Evolutionary conservation across 2,113 vertebrate genomes (phyloP), one percentile per base, ranked within the genome.

Genomic region (Ursus arctos): DNA sequence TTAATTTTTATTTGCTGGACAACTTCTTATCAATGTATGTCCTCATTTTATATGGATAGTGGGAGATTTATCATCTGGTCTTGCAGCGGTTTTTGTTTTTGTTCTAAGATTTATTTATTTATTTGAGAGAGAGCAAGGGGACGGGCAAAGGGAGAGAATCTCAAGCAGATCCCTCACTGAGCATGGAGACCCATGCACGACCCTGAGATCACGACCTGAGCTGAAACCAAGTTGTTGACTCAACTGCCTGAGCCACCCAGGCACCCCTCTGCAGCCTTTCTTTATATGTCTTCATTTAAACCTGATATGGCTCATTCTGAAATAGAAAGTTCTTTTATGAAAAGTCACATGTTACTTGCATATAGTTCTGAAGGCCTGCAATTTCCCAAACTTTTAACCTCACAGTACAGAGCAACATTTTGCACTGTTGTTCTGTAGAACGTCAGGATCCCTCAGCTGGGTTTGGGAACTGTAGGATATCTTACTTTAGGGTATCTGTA

Each of bases 301-400:
- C 47, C 47, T 76, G 47, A 86, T 31, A 72, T 21, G 22, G 53
- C 40, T 95, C 7, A 86, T 81, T 93, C 86, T 83, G 74, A 87
- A 93, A 94, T 76, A 86, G 14, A 80, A 43, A 13, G 85, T 61
- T 91, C 8, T 94, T 97, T 79, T 74, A 91, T 88, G 21, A 80
- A 61, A 5, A 9, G 82, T 67, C 81, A 61, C 18, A n/a, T 40
- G 31, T 22, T 95, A 88, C 74, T 31, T 93, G 9, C 13, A 26
- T 21, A 69, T 16, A 18, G 6, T 82, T 94, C 43, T 26, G n/a
- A 81, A 76, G 43, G 15, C 67, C 51, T 85, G 28, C 21, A 88
- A 16, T 69, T 81, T 88, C 19, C 31, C 55, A 43, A 74, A 63
- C 14, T 88, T 88, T 72, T 24, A 82, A 26, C 74, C 83, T 95